A percentile compares a stretch with the other conserved stretches of the same genome.
These are phyloP conservation scores for Coracias cyanogaster DNA, from an alignment of 2,797 vertebrate species.

Conservation along the genomic window DNA sequence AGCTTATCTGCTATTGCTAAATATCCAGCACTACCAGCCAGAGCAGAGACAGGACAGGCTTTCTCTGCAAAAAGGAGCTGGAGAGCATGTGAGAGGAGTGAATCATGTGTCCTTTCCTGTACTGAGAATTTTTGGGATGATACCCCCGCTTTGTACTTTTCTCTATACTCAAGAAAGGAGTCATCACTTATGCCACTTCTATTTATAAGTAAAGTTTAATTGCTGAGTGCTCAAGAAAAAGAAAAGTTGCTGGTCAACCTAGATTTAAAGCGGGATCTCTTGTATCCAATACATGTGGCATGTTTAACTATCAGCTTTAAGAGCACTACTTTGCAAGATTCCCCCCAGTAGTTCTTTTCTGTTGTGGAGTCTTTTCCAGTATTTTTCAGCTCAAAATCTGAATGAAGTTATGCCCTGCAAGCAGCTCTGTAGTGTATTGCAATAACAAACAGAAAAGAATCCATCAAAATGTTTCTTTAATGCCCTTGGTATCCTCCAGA, in stretches of 20 bases:
- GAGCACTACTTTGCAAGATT: background rate
- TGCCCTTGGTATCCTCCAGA: slow-evolving; percentile 16
- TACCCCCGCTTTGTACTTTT: background rate
- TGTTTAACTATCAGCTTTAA: background rate
- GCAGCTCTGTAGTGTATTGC: background rate
- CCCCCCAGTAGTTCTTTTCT: background rate
- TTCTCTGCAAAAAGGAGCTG: background rate
- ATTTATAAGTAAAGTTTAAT: slow-evolving; percentile 1
- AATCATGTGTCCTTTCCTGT: slow-evolving; percentile 7
- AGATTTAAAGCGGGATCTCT: background rate
- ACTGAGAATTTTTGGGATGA: background rate
- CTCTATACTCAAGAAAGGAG: background rate
- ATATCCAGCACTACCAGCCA: background rate
- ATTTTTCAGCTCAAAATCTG: background rate
- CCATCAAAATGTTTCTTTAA: background rate
- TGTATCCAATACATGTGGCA: background rate
- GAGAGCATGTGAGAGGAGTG: slow-evolving; percentile 24
- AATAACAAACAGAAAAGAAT: background rate
- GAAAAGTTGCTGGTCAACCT: background rate
- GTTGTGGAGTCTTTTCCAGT: background rate
- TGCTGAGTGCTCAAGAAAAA: background rate
- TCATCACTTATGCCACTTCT: background rate
- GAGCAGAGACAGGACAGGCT: background rate
- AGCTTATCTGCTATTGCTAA: background rate
- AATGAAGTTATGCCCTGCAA: slow-evolving; percentile 19